Conservation (phyloP, 2,113 vertebrate genomes). For the Saimiri boliviensis region DNA sequence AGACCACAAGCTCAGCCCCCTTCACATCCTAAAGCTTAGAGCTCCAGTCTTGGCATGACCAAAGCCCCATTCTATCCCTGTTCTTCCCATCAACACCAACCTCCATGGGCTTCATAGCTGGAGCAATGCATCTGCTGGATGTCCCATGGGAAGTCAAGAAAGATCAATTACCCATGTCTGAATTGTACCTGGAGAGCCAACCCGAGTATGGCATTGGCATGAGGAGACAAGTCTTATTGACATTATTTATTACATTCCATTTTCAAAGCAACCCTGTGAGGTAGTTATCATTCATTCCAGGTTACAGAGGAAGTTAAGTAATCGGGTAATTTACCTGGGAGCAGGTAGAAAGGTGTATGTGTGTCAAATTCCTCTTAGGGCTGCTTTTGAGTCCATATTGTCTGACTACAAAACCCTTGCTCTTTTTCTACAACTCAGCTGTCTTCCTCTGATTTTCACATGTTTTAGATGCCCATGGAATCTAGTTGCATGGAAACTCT, state of each 20-base stretch:
- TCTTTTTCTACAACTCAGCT: background rate
- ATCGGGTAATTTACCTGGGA: background rate
- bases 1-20: background rate
- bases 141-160: background rate
- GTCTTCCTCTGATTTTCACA: background rate
- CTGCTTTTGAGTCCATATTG: background rate
- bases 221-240: background rate
- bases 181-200: background rate
- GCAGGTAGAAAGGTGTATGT: background rate
- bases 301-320: background rate
- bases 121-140: background rate
- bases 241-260: background rate
- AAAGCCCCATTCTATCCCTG: background rate
- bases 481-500: background rate
- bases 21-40: background rate
- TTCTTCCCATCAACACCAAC: background rate
- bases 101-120: background rate
- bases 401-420: background rate
- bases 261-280: background rate
- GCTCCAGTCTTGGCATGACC: background rate
- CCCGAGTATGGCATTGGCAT: background rate
- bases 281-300: background rate
- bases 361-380: background rate
- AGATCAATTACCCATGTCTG: background rate
- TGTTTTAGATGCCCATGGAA: background rate